phyloP scores from a whole-genome alignment of 2,888 invertebrate genomes.

The Liopterus haemorrhoidalis region DNA sequence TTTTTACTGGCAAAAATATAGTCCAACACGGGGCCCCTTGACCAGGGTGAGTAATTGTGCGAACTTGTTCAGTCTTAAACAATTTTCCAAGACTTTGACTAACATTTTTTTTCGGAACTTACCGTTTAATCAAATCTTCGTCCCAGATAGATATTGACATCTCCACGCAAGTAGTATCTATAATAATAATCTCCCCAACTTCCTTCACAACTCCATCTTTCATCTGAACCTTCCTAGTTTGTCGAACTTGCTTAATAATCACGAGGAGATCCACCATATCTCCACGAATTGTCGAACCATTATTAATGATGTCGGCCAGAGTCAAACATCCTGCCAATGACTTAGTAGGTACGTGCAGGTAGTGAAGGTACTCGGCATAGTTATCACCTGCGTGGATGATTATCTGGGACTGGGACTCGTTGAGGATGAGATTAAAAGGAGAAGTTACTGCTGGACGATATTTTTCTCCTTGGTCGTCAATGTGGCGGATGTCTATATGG shows the following conservation, averaged over 20 bases:
- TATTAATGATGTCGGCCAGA: constrained; percentile 51
- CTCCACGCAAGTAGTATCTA: constrained; percentile 57
- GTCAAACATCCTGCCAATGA: constrained; percentile 50
- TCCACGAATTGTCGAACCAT: constrained; percentile 43
- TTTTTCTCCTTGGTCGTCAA: constrained; percentile 52
- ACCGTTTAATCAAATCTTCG: constrained; percentile 61
- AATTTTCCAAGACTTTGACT: no score
- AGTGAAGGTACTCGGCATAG: constrained; percentile 46
- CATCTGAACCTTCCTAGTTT: constrained; percentile 57
- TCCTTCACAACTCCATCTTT: constrained; percentile 54
- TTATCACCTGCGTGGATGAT: constrained; percentile 53
- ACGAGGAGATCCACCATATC: constrained; percentile 62
- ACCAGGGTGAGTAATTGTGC: no score
- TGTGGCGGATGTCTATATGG: constrained; percentile 52
- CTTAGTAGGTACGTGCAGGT: constrained; percentile 62
- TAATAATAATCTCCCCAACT: constrained; percentile 61
- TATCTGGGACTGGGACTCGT: constrained; percentile 60
- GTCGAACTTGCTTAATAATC: constrained; percentile 58
- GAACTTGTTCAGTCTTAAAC: no score
- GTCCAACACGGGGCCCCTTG: no score
- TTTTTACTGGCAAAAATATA: no score
- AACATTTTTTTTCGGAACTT: no score
- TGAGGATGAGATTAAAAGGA: constrained; percentile 58
- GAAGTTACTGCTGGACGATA: constrained; percentile 63
- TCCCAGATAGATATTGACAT: constrained; percentile 62